These are phyloP conservation scores for Bufo bufo DNA, from an alignment of 2,113 vertebrate genomes.

Conservation along the genomic window DNA sequence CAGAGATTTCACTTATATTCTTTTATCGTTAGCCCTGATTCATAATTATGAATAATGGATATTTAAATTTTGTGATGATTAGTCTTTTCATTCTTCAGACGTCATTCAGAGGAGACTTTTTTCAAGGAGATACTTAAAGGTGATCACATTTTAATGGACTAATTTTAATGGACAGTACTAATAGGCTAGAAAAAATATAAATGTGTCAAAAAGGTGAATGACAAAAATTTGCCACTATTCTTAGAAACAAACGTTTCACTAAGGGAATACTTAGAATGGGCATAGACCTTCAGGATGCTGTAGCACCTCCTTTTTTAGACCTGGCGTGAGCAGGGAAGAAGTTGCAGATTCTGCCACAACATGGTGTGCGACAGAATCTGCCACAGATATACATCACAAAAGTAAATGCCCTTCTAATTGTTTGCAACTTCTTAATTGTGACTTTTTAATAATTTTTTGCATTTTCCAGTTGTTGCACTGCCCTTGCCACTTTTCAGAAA, in stretches of 20 bases:
- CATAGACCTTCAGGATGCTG: background rate
- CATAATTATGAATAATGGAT: slow-evolving; percentile 47
- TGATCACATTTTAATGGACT: slow-evolving; percentile 17
- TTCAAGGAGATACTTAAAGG: slow-evolving; percentile 38
- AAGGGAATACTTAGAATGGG: background rate
- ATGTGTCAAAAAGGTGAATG: background rate
- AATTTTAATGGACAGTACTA: background rate
- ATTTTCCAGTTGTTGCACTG: no score
- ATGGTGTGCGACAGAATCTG: no score
- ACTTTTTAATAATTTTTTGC: no score
- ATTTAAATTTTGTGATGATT: slow-evolving; percentile 30
- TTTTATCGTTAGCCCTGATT: slow-evolving; percentile 38
- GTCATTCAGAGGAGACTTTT: background rate
- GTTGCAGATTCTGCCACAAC: no score
- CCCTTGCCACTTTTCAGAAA: no score
- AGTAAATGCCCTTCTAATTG: no score
- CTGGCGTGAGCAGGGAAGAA: no score
- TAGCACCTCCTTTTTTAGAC: background rate
- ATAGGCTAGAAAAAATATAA: background rate
- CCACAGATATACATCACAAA: no score
- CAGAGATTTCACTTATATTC: slow-evolving; percentile 46
- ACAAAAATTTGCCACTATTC: background rate
- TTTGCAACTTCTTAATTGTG: no score
- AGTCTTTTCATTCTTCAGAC: slow-evolving; percentile 14
- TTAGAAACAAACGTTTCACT: background rate